A percentile compares a stretch with the other conserved stretches of the same genome.
phyloP scores from a whole-genome alignment of 1,140 invertebrate species.

The Anagrus nilaparvatae region DNA sequence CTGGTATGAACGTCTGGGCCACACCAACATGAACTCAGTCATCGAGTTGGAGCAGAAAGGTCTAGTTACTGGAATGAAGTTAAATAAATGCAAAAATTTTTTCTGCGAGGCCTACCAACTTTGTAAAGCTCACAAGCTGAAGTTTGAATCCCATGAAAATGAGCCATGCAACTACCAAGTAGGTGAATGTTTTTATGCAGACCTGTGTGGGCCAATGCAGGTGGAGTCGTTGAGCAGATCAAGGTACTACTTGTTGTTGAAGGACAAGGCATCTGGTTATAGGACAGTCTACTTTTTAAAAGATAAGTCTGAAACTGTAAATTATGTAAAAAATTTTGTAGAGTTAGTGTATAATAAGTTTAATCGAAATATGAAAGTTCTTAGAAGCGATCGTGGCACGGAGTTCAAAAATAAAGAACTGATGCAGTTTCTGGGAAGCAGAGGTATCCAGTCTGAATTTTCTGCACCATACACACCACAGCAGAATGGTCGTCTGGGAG shows the following conservation, averaged over 20 bases:
- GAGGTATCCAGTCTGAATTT: too few species aligned
- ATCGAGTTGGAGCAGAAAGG: neutral
- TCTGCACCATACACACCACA: slow-evolving; percentile 12
- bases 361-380: too few species aligned
- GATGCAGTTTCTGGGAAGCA: too few species aligned
- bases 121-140: slow-evolving; percentile 18
- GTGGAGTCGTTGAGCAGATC: slow-evolving; percentile 14
- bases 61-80: neutral
- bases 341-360: too few species aligned
- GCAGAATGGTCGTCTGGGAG: slow-evolving; percentile 12
- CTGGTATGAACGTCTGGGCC: neutral
- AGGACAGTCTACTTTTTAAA: slow-evolving; percentile 30
- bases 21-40: neutral
- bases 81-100: neutral
- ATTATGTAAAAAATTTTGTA: slow-evolving; percentile 7
- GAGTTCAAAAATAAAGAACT: too few species aligned
- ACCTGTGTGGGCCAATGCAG: slow-evolving; percentile 20
- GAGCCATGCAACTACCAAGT: too few species aligned
- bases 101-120: slow-evolving; percentile 23
- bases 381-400: too few species aligned
- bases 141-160: too few species aligned
- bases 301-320: slow-evolving; percentile 25
- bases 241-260: slow-evolving; percentile 18
- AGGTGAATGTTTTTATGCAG: slow-evolving; percentile 15
- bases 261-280: slow-evolving; percentile 14